Evolutionary conservation across 2,113 vertebrate genomes (phyloP).

Genomic region (Pomatostomus ruficeps): DNA sequence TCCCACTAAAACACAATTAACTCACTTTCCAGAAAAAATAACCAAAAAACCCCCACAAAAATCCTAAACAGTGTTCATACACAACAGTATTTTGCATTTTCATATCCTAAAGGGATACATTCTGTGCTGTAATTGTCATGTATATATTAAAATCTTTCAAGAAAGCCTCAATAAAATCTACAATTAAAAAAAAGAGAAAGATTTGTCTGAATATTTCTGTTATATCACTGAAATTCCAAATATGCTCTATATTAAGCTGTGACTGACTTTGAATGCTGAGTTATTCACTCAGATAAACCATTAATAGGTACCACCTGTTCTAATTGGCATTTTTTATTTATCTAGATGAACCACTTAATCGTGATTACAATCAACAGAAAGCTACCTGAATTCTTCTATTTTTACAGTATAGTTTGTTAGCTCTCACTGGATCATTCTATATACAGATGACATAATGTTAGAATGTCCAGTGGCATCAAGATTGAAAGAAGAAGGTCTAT

Average conservation of each 20-base stretch:
- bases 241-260: neutral
- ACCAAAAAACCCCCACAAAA: neutral
- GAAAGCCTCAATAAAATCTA: neutral
- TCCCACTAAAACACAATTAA: neutral
- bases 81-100: neutral
- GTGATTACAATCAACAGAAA: neutral
- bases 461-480: neutral
- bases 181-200: accelerated
- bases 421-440: neutral
- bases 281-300: neutral
- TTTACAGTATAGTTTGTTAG: neutral
- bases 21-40: neutral
- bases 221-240: neutral
- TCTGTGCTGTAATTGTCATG: neutral
- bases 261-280: neutral
- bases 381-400: neutral
- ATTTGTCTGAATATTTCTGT: neutral
- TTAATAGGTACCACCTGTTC: neutral
- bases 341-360: neutral
- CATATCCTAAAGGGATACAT: neutral
- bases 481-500: neutral
- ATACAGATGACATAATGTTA: neutral
- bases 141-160: neutral
- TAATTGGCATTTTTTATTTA: neutral
- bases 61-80: neutral